Base-by-base conservation (phyloP, 2,113 vertebrate genomes). In the Panthera tigris region DNA sequence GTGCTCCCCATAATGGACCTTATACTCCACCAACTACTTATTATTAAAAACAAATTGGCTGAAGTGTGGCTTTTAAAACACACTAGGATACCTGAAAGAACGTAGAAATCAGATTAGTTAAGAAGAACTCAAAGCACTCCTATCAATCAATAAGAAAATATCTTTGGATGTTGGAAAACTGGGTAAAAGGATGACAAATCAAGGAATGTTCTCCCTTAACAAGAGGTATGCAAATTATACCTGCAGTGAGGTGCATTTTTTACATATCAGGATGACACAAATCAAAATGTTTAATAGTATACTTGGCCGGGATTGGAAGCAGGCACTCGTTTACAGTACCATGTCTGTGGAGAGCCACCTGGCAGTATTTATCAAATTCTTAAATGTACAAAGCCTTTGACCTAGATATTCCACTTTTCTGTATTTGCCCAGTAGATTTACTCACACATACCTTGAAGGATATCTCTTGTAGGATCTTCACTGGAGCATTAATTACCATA, bases 381-480 rank as follows among this genome's bases (percentile, higher is more conserved):
- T 93, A 48, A 85, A 63, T 89, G 50, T 68, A 57, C 31, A 80
- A 93, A 96, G 80, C n/a, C 68, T 95, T 96, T 86, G 41, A 80
- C 19, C 50, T 91, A 78, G 50, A 23, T 81, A 80, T 57, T 84
- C 69, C 31, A 41, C 76, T 74, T 94, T 89, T 94, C 61, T 69
- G 36, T 87, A 74, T 97, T 96, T 84, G 89, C 79, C 33, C 33
- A 39, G 11, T 80, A 91, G 48, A 89, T 73, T 79, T 29, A 86
- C 1, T 96, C 86, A 89, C 31, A 95, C 10, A 31, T 31, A 21
- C 31, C 76, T 71, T 73, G 50, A 87, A 94, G 29, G 57, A 90
- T 92, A 71, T 78, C 76, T 80, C 52, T 92, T 79, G 21, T 39
- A 94, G 61, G 55, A 68, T 80, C 74, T 93, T 96, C 33, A 39